Conservation (phyloP, 2,113 vertebrate genomes). For the Mastomys natalensis region DNA sequence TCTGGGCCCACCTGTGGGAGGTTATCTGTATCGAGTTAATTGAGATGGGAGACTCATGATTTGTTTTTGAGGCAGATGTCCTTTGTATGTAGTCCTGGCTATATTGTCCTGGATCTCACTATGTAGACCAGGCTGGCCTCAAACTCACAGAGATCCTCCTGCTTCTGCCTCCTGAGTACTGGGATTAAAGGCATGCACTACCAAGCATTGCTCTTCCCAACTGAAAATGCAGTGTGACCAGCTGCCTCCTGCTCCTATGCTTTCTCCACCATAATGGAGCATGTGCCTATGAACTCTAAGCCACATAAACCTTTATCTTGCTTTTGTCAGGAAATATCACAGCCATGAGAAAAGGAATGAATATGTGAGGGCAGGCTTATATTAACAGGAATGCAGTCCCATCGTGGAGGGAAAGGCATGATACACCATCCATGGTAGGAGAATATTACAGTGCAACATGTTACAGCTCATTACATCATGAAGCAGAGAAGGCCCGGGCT, state of each 20-base stretch:
- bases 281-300: not conserved
- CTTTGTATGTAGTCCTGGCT: not conserved
- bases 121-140: not conserved
- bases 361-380: not conserved
- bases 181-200: not conserved
- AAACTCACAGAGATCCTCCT: not conserved
- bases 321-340: not conserved
- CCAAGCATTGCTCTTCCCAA: not conserved
- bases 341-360: not conserved
- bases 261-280: not conserved
- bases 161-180: not conserved
- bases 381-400: not conserved
- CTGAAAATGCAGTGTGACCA: not conserved
- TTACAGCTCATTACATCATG: not conserved
- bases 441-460: not conserved
- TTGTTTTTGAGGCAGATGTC: not conserved
- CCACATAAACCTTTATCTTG: not conserved
- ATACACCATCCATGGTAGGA: not conserved
- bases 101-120: not conserved
- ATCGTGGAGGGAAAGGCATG: not conserved
- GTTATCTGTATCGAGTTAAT: not conserved
- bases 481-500: not conserved
- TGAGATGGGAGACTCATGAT: not conserved
- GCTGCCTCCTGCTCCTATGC: not conserved
- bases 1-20: not conserved